These are phyloP conservation scores for Chaetops frenatus DNA, from an alignment of 2,113 vertebrate genomes.

Conservation along the genomic window DNA sequence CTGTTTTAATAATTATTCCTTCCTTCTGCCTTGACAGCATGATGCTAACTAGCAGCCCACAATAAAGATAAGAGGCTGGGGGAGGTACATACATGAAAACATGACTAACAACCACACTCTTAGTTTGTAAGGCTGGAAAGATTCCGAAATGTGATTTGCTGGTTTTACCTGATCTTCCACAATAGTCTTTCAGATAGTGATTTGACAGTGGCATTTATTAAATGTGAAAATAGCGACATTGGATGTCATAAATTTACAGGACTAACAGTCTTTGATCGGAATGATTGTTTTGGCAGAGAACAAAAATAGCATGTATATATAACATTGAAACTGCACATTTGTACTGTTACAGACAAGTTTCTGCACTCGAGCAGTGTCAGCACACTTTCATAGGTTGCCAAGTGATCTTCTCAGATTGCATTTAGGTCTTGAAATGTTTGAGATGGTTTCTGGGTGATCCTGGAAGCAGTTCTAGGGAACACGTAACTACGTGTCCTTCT, in stretches of 20 bases:
- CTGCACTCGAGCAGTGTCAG: not conserved
- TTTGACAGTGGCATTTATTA: not conserved
- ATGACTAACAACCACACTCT: not conserved
- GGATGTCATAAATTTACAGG: not conserved
- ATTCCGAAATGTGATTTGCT: not conserved
- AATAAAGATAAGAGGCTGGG: not conserved
- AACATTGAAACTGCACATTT: not conserved
- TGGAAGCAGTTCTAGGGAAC: not conserved
- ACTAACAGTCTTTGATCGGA: not conserved
- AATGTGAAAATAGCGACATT: not conserved
- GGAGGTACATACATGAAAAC: not conserved
- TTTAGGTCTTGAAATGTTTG: not conserved
- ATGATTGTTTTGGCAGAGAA: not conserved
- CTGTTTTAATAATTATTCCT: not conserved
- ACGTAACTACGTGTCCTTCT: not conserved
- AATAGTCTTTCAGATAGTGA: not conserved
- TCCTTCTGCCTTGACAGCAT: not conserved
- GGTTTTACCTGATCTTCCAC: not conserved
- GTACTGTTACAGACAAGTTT: not conserved
- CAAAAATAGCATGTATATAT: not conserved
- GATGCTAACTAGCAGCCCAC: not conserved
- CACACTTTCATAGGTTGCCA: not conserved
- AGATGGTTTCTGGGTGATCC: not conserved
- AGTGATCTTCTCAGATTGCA: not conserved
- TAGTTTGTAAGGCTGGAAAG: not conserved